These are phyloP conservation scores for Chrysotoxum bicinctum DNA, from an alignment of 2,888 invertebrate species.

Conservation along the genomic window DNA sequence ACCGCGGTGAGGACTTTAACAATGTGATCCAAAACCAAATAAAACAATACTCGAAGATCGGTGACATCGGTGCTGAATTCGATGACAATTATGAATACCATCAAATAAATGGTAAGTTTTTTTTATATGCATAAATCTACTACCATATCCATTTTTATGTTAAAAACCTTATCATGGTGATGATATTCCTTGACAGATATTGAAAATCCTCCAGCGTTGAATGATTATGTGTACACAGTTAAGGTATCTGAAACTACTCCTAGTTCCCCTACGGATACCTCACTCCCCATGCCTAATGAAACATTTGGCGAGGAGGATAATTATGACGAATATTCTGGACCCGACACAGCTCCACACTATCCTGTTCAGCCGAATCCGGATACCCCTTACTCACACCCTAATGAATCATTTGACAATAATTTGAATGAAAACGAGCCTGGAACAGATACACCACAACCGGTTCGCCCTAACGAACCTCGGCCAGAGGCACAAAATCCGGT, in stretches of 20 bases:
- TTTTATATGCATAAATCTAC: neutral
- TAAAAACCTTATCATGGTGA: neutral
- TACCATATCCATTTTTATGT: neutral
- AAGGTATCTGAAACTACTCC: conserved; percentile 17
- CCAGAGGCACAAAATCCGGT: no score
- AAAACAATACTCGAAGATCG: conserved; percentile 72
- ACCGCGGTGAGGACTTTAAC: conserved; percentile 71
- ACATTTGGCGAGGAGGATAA: neutral
- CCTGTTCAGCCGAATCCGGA: conserved; percentile 17
- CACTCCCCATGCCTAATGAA: no score
- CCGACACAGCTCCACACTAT: no score
- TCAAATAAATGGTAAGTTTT: conserved; percentile 76
- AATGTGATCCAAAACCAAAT: conserved; percentile 69
- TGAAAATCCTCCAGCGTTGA: conserved; percentile 26
- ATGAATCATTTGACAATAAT: neutral
- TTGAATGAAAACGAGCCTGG: neutral
- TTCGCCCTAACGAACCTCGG: no score
- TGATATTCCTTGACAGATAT: conserved; percentile 52
- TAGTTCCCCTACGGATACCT: neutral
- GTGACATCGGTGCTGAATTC: conserved; percentile 74
- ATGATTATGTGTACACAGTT: conserved; percentile 44
- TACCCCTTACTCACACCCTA: neutral
- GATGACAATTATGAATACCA: conserved; percentile 76
- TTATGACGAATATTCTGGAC: neutral
- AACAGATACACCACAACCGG: no score